Evolutionary conservation across 2,113 vertebrate species (phyloP).

Genomic region (Prochilodus magdalenae): DNA sequence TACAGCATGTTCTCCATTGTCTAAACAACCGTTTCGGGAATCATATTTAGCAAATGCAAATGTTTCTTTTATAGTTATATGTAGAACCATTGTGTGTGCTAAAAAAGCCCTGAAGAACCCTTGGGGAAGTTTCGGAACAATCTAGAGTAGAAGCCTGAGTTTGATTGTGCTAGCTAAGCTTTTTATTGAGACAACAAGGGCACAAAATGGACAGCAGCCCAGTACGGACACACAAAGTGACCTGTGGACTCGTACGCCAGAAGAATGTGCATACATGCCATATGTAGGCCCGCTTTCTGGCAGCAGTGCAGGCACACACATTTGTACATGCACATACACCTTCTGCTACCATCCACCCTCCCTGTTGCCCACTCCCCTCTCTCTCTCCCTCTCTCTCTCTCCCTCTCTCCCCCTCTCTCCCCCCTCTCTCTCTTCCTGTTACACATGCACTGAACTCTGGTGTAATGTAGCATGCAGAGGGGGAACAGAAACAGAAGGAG

Average conservation of each 20-base stretch:
- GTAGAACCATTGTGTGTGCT: too few relatives aligned
- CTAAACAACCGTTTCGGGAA: too few relatives aligned
- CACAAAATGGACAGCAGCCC: neutral
- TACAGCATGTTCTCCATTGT: too few relatives aligned
- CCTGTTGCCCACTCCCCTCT: slow-evolving; percentile 47
- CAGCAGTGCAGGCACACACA: neutral
- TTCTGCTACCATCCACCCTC: slow-evolving; percentile 63
- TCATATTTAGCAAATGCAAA: too few relatives aligned
- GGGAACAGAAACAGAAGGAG: slow-evolving; percentile 60
- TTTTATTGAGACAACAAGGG: neutral
- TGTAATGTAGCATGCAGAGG: slow-evolving; percentile 65
- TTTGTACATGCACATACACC: slow-evolving; percentile 41
- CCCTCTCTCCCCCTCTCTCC: slow-evolving; percentile 25
- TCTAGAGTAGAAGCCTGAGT: neutral
- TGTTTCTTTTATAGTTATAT: too few relatives aligned
- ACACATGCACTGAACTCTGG: slow-evolving; percentile 62
- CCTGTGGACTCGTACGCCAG: neutral
- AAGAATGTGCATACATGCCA: neutral
- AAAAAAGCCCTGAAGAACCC: too few relatives aligned
- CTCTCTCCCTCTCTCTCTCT: slow-evolving; percentile 33
- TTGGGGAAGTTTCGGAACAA: too few relatives aligned
- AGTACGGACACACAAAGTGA: too few relatives aligned
- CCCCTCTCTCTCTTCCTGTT: slow-evolving; percentile 37
- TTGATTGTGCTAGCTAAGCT: neutral
- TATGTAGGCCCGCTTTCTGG: slow-evolving; percentile 29